Evolutionary conservation across 2,113 vertebrate species (phyloP), one percentile per base, ranked within the genome.

Genomic region (Oxyura jamaicensis): DNA sequence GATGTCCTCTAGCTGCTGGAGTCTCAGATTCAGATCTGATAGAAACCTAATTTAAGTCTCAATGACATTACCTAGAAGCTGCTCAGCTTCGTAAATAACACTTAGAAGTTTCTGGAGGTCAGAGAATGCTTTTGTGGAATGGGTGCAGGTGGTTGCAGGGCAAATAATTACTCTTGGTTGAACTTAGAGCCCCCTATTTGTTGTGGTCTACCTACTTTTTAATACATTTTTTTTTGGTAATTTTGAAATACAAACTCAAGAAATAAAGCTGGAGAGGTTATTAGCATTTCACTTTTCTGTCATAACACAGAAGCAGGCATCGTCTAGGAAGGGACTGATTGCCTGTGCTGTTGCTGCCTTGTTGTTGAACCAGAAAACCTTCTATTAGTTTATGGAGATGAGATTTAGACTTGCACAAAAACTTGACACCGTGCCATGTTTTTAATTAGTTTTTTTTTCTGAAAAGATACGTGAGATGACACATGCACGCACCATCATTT

Each of bases 361-460:
- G 81, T 76, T 85, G 68, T 92, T 89, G 93, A 93, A 95, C 83
- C 84, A 83, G 88, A 88, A 94, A 91, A 91, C 42, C 81, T 84
- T 83, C 81, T 90, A 75, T 93, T 95, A 90, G 80, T 86, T 96
- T 94, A 95, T 95, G 96, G 86, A 96, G 93, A 95, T 93, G 94
- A 96, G 86, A 74, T 65, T 94, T 66, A 81, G 88, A 29, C 52
- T 84, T 91, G 88, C 83, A 95, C 81, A 93, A 87, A 95, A 87
- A 79, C 89, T 83, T 93, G 91, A 90, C 48, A 83, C 63, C 8
- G 11, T 86, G 83, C 83, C 86, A 79, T 75, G 79, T 58, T 93
- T 95, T 87, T 92, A 94, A 94, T 91, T 91, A 85, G 80, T 63
- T 91, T 84, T 42, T 90, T 48, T 48, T 66, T 91, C 87, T 76